phyloP scores from a whole-genome alignment of 2,888 invertebrate genomes.

The Electrophaes corylata region DNA sequence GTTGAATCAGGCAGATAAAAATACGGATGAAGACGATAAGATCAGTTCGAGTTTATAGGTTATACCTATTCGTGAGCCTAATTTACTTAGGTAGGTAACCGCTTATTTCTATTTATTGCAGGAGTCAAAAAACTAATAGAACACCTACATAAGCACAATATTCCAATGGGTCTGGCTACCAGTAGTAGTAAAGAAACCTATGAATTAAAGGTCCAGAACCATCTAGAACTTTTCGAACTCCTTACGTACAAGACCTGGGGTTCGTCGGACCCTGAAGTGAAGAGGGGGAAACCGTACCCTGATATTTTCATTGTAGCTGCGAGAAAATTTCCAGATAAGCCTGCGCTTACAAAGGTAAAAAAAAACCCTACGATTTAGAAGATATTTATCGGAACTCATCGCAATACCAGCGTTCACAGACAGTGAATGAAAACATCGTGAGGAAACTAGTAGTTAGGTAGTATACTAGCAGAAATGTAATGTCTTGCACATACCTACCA shows the following conservation, averaged over 20 bases:
- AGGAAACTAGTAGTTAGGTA: too few relatives aligned
- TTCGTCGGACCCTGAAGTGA: constrained; percentile 92
- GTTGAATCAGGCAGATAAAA: too few relatives aligned
- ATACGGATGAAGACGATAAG: too few relatives aligned
- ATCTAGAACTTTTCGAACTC: constrained; percentile 87
- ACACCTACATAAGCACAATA: constrained; percentile 88
- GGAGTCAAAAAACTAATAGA: constrained; percentile 90
- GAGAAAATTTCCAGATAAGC: constrained; percentile 87
- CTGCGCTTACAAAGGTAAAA: constrained; percentile 81
- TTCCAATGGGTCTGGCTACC: constrained; percentile 94
- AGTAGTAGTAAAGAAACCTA: constrained; percentile 90
- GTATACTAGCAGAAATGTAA: too few relatives aligned
- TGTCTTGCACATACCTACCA: too few relatives aligned
- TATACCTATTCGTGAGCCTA: too few relatives aligned
- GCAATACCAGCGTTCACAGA: too few relatives aligned
- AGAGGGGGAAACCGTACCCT: constrained; percentile 93
- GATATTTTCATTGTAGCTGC: constrained; percentile 93
- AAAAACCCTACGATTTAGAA: too few relatives aligned
- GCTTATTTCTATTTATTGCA: constrained; percentile 60
- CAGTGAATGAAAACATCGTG: too few relatives aligned
- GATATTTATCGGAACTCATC: too few relatives aligned
- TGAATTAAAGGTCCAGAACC: constrained; percentile 87
- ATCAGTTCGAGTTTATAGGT: too few relatives aligned
- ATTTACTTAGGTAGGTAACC: too few relatives aligned
- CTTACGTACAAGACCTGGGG: constrained; percentile 91